A percentile compares a stretch with the other conserved stretches of the same genome.
phyloP scores from a whole-genome alignment of 2,113 vertebrate species.

The Pterophyllum scalare region DNA sequence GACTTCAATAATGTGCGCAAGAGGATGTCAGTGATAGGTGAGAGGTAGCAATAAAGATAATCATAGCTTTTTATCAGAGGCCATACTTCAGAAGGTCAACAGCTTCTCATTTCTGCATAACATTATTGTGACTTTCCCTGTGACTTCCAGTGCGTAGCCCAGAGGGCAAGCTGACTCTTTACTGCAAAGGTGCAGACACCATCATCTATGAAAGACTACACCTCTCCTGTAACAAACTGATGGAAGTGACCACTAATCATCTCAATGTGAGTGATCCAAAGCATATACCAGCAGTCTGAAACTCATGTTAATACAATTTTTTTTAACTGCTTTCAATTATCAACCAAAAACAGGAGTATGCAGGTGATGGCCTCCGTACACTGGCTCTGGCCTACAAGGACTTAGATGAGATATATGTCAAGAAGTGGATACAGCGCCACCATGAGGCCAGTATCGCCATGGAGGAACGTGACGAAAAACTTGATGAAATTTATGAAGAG shows the following conservation, averaged over 20 bases:
- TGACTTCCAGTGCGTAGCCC: constrained; percentile 84
- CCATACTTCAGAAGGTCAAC: too few relatives aligned
- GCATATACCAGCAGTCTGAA: not conserved
- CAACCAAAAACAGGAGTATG: constrained; percentile 85
- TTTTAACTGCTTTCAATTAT: not conserved
- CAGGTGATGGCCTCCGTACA: constrained; percentile 90
- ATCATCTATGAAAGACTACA: constrained; percentile 89
- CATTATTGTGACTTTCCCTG: not conserved
- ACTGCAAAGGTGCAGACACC: constrained; percentile 96
- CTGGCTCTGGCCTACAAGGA: constrained; percentile 90
- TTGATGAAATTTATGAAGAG: constrained; percentile 88
- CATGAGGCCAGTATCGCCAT: constrained; percentile 84
- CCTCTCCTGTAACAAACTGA: constrained; percentile 81
- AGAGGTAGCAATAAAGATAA: not conserved
- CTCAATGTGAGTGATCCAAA: constrained; percentile 88
- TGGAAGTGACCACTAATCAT: constrained; percentile 85
- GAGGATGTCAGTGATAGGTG: constrained; percentile 96
- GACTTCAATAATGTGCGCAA: constrained; percentile 96
- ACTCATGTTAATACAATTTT: not conserved
- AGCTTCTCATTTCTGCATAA: not conserved
- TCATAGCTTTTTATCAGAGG: too few relatives aligned
- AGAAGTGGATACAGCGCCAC: constrained; percentile 85
- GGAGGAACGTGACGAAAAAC: constrained; percentile 84
- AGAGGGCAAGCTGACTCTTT: constrained; percentile 85
- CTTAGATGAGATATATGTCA: constrained; percentile 82